Evolutionary conservation across 2,888 invertebrate genomes (phyloP).

Genomic region (Gibbula magus): DNA sequence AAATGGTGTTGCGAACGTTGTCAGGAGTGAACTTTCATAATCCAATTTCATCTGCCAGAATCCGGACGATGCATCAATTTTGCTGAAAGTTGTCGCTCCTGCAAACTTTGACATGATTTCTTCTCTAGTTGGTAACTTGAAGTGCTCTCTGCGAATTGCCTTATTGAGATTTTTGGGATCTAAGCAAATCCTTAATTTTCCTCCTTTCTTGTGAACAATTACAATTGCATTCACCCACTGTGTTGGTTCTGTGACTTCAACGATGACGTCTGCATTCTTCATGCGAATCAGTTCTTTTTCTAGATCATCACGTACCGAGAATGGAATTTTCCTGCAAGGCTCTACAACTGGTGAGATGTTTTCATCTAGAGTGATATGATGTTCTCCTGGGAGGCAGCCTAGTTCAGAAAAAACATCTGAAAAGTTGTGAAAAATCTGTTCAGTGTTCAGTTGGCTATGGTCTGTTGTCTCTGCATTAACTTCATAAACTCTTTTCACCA

Average conservation of each 20-base stretch:
- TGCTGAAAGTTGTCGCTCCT: slow-evolving; percentile 37
- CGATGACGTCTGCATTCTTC: slow-evolving; percentile 37
- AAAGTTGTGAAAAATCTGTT: slow-evolving; percentile 18
- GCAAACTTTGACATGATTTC: slow-evolving; percentile 43
- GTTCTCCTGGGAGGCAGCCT: too few relatives aligned
- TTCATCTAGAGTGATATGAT: slow-evolving; percentile 35
- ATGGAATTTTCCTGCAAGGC: slow-evolving; percentile 42
- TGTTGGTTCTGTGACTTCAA: slow-evolving; percentile 46
- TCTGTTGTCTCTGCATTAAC: too few relatives aligned
- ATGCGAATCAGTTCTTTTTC: slow-evolving; percentile 41
- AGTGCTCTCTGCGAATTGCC: slow-evolving; percentile 43
- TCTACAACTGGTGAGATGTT: slow-evolving; percentile 42
- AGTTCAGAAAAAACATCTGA: too few relatives aligned
- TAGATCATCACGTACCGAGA: slow-evolving; percentile 35
- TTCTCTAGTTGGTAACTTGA: slow-evolving; percentile 43
- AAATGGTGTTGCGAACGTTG: too few relatives aligned
- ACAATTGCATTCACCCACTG: slow-evolving; percentile 50
- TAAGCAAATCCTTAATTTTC: slow-evolving; percentile 46
- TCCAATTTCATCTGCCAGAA: too few relatives aligned
- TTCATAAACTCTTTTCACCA: not conserved
- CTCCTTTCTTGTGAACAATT: slow-evolving; percentile 41
- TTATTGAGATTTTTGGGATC: slow-evolving; percentile 51
- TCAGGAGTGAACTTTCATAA: too few relatives aligned
- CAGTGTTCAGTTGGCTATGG: not conserved
- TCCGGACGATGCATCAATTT: slow-evolving; percentile 44